phyloP scores from a whole-genome alignment of 37 sponge, comb jelly and placozoan genomes.

The Mnemiopsis leidyi region DNA sequence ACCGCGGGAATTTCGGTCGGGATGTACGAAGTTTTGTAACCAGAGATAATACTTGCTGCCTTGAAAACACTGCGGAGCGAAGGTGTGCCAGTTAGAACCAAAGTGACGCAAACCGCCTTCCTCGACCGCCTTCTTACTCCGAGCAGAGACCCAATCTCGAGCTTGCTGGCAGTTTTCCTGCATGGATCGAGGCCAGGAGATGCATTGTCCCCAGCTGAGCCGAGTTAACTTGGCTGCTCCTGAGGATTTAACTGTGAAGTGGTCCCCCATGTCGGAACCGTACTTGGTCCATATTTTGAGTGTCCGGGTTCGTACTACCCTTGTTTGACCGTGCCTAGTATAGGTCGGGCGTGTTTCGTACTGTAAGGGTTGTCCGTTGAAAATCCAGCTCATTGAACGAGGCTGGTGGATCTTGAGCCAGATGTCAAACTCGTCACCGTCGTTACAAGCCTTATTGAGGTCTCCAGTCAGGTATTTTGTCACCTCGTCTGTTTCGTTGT shows the following conservation, averaged over 20 bases:
- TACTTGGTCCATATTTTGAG: background rate
- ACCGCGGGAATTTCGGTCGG: background rate
- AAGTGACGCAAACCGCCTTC: background rate
- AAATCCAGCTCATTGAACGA: slow-evolving; percentile 36
- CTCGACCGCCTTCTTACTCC: background rate
- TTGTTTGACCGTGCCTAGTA: background rate
- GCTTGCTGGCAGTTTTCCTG: background rate
- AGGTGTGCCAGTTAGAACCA: background rate
- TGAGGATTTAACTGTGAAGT: background rate
- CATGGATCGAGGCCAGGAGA: background rate
- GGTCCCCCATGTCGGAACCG: background rate
- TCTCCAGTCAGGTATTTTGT: background rate
- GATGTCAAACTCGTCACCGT: slow-evolving; percentile 4
- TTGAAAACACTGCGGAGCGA: background rate
- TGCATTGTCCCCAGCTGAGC: background rate
- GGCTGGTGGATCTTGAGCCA: slow-evolving; percentile 45
- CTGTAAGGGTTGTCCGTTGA: slow-evolving; percentile 57
- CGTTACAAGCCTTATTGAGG: background rate
- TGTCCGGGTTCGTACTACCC: background rate
- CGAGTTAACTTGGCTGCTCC: background rate
- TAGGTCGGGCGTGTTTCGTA: background rate
- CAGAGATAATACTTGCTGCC: slow-evolving; percentile 4
- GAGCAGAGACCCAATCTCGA: background rate
- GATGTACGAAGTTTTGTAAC: background rate
- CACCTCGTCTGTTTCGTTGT: background rate